Evolutionary conservation across 2,113 vertebrate species (phyloP).

Genomic region (Marcusenius ussheri): DNA sequence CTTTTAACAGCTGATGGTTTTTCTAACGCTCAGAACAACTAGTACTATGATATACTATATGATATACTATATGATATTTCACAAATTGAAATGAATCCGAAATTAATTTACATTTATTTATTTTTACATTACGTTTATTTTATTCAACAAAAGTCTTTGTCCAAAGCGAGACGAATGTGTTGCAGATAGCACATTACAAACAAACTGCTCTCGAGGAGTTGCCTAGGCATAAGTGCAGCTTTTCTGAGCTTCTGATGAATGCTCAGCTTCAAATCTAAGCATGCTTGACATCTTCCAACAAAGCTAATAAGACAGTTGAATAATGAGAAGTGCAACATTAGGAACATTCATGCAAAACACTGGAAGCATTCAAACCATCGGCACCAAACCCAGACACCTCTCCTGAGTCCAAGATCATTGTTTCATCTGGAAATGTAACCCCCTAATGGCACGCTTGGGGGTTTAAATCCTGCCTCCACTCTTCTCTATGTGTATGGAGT

Average conservation of each 20-base stretch:
- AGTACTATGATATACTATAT: slow-evolving; percentile 18
- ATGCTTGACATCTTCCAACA: background rate
- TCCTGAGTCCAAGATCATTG: background rate
- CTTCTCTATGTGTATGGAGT: background rate
- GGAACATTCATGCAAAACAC: background rate
- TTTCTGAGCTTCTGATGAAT: background rate
- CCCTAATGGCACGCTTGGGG: background rate
- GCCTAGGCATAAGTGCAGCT: background rate
- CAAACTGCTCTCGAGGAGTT: background rate
- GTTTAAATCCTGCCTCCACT: background rate
- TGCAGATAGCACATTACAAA: background rate
- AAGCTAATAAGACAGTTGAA: background rate
- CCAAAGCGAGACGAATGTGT: background rate
- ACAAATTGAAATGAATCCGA: background rate
- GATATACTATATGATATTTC: slow-evolving; percentile 3
- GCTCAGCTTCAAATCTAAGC: background rate
- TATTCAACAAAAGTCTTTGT: background rate
- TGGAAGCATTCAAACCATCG: background rate
- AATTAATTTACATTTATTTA: background rate
- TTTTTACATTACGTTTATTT: background rate
- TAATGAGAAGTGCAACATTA: background rate
- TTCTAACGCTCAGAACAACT: slow-evolving; percentile 41
- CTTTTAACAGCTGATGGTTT: background rate
- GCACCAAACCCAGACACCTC: background rate
- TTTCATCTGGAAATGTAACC: background rate